Evolutionary conservation across 1,140 invertebrate species (phyloP).

Genomic region (Catajapyx aquilonaris): DNA sequence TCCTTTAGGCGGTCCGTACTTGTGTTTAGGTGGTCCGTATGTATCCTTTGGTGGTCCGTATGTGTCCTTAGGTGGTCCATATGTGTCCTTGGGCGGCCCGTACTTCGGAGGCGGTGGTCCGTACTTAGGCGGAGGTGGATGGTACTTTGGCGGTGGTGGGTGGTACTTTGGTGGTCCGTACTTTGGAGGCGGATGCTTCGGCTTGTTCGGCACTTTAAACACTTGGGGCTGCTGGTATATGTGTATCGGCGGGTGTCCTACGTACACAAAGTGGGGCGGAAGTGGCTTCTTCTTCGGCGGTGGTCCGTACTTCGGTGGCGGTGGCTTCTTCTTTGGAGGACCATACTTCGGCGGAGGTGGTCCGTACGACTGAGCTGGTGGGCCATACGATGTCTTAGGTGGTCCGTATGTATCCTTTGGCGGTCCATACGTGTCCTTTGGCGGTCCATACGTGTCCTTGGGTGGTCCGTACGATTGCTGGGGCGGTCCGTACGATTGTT

Average conservation of each 20-base stretch:
- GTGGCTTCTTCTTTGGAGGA: background rate
- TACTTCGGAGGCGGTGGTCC: too few relatives aligned
- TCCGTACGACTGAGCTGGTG: slow-evolving; percentile 5
- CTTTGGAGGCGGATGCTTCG: slow-evolving; percentile 6
- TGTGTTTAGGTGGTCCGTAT: slow-evolving; percentile 3
- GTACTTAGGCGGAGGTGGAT: too few relatives aligned
- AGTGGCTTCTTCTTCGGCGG: slow-evolving; percentile 9
- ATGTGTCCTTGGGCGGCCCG: too few relatives aligned
- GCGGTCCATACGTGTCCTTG: slow-evolving; percentile 8
- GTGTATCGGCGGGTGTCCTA: slow-evolving; percentile 22
- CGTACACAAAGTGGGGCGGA: slow-evolving; percentile 22
- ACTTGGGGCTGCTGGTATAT: slow-evolving; percentile 20
- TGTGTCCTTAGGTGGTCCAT: too few relatives aligned
- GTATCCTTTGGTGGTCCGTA: too few relatives aligned
- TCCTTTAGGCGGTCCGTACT: slow-evolving; percentile 5
- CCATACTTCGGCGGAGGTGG: slow-evolving; percentile 7
- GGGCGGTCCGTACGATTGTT: slow-evolving; percentile 1
- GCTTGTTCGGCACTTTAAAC: slow-evolving; percentile 12
- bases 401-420: slow-evolving; percentile 9
- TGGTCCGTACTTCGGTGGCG: slow-evolving; percentile 7
- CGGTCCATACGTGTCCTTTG: slow-evolving; percentile 10
- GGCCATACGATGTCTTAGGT: slow-evolving; percentile 8
- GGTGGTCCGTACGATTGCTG: slow-evolving; percentile 9
- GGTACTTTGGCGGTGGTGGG: too few relatives aligned
- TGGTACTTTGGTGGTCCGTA: slow-evolving; percentile 7